phyloP scores from a whole-genome alignment of 2,113 vertebrate species.

The Climacteris rufus region DNA sequence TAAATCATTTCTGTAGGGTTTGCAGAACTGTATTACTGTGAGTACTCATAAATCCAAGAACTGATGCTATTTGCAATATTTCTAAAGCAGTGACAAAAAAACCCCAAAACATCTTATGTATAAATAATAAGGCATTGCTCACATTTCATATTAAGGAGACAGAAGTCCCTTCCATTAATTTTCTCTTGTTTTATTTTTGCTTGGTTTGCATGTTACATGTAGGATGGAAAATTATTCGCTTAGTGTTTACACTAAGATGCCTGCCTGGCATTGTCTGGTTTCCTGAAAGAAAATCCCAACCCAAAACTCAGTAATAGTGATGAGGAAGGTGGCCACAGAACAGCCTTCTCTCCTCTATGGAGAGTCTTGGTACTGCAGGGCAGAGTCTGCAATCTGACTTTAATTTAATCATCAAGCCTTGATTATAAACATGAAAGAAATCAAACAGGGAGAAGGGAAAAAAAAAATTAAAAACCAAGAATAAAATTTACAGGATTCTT shows the following conservation, averaged over 20 bases:
- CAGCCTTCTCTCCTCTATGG: not conserved
- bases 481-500: not conserved
- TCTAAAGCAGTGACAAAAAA: not conserved
- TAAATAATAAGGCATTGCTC: not conserved
- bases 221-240: not conserved
- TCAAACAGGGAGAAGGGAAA: not conserved
- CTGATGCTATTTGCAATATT: not conserved
- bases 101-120: not conserved
- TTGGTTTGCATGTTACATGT: not conserved
- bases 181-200: not conserved
- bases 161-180: not conserved
- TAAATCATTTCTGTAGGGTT: not conserved
- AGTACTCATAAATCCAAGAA: not conserved
- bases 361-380: not conserved
- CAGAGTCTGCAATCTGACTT: not conserved
- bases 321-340: not conserved
- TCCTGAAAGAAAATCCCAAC: not conserved
- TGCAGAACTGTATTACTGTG: not conserved
- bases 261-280: not conserved
- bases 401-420: not conserved
- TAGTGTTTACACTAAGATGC: not conserved
- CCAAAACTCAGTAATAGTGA: not conserved
- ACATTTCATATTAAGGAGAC: not conserved
- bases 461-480: too few relatives aligned
- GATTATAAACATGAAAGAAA: not conserved